A percentile compares a stretch with the other conserved stretches of the same genome.
Conservation (phyloP, 2,797 vertebrate genomes). For the Peromyscus nudipes region DNA sequence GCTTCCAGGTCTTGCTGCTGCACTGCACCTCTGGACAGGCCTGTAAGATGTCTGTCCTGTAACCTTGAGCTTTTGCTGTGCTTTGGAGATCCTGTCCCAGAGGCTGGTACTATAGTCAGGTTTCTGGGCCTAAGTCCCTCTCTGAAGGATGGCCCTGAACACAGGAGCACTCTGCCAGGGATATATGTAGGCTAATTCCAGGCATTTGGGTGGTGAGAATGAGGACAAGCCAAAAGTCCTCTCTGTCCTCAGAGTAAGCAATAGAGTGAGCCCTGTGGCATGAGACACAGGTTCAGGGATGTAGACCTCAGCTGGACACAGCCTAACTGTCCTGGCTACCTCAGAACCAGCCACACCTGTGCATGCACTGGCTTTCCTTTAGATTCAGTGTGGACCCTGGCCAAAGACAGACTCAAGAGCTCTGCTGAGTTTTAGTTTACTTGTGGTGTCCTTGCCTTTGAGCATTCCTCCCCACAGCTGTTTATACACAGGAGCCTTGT, state of each 20-base stretch:
- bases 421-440: background rate
- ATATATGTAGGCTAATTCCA: no score
- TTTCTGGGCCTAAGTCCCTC: background rate
- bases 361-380: accelerated
- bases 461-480: background rate
- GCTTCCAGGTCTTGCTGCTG: background rate
- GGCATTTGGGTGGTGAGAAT: accelerated
- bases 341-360: accelerated
- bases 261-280: background rate
- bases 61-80: background rate
- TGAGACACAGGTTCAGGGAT: background rate
- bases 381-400: background rate
- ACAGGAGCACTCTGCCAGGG: background rate
- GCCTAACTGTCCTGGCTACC: background rate
- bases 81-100: background rate
- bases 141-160: background rate
- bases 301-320: background rate
- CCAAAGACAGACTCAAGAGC: background rate
- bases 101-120: background rate
- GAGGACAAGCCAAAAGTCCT: background rate
- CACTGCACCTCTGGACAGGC: background rate
- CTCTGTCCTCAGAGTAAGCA: background rate
- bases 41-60: background rate
- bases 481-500: background rate
- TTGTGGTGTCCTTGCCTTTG: no score